Evolutionary conservation across 2,113 vertebrate genomes (phyloP), one percentile per base, ranked within the genome.

Genomic region (Actenoides lindsayi): DNA sequence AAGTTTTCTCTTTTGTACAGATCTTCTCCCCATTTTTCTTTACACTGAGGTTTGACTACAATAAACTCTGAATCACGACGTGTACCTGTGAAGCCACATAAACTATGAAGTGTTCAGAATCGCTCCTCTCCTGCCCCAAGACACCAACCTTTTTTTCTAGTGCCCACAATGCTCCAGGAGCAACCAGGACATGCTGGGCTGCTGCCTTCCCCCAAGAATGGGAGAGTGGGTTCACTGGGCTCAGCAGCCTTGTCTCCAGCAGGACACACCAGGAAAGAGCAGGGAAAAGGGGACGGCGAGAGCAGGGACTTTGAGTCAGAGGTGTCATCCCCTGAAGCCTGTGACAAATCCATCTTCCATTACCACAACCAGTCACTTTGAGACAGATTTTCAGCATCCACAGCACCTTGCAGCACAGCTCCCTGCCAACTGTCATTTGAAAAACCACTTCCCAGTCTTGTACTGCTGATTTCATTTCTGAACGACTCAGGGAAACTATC

Each of bases 281-380:
- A 11, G 0, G 8, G 31, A 5, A 30, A 30, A 28, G 10, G 30
- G 54, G 27, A 16, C 3, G 30, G 3, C 0, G 6, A 31, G 39
- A 31, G 16, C 39, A 17, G 18, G 27, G 68, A 25, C 42, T 19
- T 12, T 2, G 12, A 71, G 51, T 37, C 67, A 44, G 64, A 41
- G 68, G 41, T 13, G 48, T 28, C 13, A 69, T 2, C 20, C 7
- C 60, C 15, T 6, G 1, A 56, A 62, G 12, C 41, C 69, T 1
- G 0, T 17, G 19, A 37, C 10, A 33, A 56, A 35, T 48, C 41
- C 15, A 28, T 11, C 76, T 75, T 54, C 48, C 21, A 3, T 56
- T 28, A 28, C 27, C 6, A 20, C 2, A 21, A 28, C 17, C 41
- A 17, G 41, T 4, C 48, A 2, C 30, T 41, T 13, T 31, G 39